phyloP scores from a whole-genome alignment of 2,113 vertebrate genomes.

The Agapornis roseicollis region DNA sequence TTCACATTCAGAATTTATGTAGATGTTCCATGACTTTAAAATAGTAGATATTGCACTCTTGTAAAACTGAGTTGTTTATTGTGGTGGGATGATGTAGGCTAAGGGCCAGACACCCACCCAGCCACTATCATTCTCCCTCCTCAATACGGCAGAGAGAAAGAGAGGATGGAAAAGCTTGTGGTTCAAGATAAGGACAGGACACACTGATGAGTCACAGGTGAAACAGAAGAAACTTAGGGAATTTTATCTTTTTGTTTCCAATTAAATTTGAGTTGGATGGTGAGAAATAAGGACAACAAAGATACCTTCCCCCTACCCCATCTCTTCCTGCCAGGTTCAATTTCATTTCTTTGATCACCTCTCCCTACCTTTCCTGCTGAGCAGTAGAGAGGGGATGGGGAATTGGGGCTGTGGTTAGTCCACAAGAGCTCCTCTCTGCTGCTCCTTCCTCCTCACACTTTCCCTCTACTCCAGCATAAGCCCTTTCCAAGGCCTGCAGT shows the following conservation, averaged over 20 bases:
- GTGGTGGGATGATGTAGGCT: neutral
- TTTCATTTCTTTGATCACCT: neutral
- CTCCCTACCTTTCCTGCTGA: neutral
- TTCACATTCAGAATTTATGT: neutral
- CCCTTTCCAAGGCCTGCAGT: neutral
- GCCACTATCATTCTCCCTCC: neutral
- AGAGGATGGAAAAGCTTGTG: neutral
- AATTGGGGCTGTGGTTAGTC: accelerated
- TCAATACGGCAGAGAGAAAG: neutral
- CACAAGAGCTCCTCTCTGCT: accelerated
- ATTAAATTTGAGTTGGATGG: neutral
- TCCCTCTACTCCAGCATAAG: accelerated
- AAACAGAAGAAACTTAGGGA: neutral
- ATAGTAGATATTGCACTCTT: no score
- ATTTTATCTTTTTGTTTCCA: neutral
- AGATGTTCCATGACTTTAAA: neutral
- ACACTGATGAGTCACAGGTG: neutral
- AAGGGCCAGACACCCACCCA: neutral
- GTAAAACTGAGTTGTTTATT: neutral
- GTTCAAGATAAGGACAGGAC: neutral
- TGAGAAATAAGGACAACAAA: neutral
- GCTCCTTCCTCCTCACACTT: neutral
- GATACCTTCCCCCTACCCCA: neutral
- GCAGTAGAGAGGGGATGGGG: accelerated
- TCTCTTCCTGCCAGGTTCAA: neutral